Percentiles rank a stretch among this genome's conserved stretches.
Conservation (phyloP, 2,888 invertebrate species). For the Drosophila fulvimacula region DNA sequence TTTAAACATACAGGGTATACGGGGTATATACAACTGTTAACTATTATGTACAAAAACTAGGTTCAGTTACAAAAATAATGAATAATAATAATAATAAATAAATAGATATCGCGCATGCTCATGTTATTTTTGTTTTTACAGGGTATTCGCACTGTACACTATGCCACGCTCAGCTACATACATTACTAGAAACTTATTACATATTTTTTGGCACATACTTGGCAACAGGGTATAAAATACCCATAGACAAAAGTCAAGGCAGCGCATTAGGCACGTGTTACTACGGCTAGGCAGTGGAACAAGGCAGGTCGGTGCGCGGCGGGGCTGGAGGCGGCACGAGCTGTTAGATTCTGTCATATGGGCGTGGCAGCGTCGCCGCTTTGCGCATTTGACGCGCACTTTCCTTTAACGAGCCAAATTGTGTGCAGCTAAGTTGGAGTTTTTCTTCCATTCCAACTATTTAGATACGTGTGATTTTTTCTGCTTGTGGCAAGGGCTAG, state of each 20-base stretch:
- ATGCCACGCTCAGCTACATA: not conserved
- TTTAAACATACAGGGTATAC: constrained; percentile 7
- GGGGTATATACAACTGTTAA: not conserved
- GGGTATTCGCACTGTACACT: constrained; percentile 6
- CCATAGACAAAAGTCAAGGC: constrained; percentile 49
- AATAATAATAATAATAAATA: no score
- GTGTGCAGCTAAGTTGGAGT: constrained; percentile 42
- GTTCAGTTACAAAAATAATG: no score
- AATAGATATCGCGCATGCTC: no score
- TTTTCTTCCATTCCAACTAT: constrained; percentile 40
- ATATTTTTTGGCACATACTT: constrained; percentile 16
- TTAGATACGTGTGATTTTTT: constrained; percentile 23
- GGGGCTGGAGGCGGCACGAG: not conserved
- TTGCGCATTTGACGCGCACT: constrained; percentile 56
- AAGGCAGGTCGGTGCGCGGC: no score
- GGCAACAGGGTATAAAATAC: constrained; percentile 21
- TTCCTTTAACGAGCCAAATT: constrained; percentile 66
- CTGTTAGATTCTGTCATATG: constrained; percentile 40
- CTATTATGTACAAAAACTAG: no score
- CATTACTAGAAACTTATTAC: constrained; percentile 15
- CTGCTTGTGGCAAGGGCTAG: not conserved
- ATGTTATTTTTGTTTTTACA: not conserved
- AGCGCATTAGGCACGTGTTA: constrained; percentile 57
- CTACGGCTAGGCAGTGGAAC: constrained; percentile 1
- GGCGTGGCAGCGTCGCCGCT: constrained; percentile 52